These are phyloP conservation scores for Rhynchophorus ferrugineus DNA, from an alignment of 1,140 invertebrate genomes.

Conservation along the genomic window DNA sequence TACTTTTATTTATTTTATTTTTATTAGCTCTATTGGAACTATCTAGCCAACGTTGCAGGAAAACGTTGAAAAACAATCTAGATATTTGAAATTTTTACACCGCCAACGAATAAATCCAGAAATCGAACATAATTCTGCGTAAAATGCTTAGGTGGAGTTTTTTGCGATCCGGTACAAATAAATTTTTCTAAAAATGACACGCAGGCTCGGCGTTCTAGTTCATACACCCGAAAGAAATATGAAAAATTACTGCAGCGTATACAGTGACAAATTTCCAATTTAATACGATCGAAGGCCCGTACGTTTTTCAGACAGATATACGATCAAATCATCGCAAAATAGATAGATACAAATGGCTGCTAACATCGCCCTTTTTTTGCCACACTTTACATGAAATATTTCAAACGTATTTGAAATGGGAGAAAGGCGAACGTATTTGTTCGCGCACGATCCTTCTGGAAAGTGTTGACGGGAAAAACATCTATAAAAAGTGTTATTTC, in stretches of 20 bases:
- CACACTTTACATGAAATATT: constrained; percentile 5
- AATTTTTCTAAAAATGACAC: neutral
- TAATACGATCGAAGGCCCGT: constrained; percentile 2
- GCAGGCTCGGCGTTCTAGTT: neutral
- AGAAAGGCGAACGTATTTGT: constrained; percentile 2
- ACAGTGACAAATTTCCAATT: constrained; percentile 1
- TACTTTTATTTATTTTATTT: no score
- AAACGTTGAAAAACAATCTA: no score
- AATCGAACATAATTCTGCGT: no score
- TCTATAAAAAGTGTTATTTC: no score
- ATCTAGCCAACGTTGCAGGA: no score
- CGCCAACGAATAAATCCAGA: no score
- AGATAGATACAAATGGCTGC: constrained; percentile 8
- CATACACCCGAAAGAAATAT: neutral
- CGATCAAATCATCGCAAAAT: neutral
- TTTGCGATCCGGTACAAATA: neutral
- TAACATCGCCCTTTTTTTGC: constrained; percentile 1
- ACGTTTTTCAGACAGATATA: constrained; percentile 8
- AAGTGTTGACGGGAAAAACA: no score
- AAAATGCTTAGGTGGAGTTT: no score
- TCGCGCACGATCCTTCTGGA: no score
- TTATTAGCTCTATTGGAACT: no score
- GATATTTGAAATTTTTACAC: no score
- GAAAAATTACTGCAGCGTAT: neutral
- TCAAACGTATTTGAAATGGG: neutral